Conservation (phyloP, 1,140 invertebrate genomes). For the Eufriesea mexicana region DNA sequence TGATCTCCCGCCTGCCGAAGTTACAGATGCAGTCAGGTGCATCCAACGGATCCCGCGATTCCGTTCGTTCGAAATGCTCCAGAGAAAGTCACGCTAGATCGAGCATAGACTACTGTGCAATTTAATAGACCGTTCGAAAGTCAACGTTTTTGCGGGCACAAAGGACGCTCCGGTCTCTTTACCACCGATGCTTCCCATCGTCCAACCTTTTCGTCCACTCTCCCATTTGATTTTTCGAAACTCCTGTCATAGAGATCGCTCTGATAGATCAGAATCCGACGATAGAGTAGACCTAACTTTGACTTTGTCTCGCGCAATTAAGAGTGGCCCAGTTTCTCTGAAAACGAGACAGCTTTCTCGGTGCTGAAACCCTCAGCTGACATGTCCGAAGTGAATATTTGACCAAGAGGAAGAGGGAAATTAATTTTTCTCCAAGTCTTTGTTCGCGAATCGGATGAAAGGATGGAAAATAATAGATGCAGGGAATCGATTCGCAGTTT, state of each 20-base stretch:
- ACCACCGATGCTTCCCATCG: neutral
- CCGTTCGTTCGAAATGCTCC: constrained; percentile 57
- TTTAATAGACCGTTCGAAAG: constrained; percentile 46
- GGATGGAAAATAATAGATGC: too few relatives aligned
- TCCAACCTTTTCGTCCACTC: neutral
- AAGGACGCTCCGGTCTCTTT: constrained; percentile 13
- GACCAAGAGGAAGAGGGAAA: too few relatives aligned
- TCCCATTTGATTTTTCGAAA: neutral
- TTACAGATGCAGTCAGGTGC: constrained; percentile 56
- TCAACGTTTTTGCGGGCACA: constrained; percentile 28
- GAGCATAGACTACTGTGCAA: constrained; percentile 37
- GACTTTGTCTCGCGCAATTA: neutral
- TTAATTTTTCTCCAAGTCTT: too few relatives aligned
- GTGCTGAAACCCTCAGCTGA: neutral
- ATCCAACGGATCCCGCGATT: constrained; percentile 54
- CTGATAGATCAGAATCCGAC: neutral
- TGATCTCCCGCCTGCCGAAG: constrained; percentile 14
- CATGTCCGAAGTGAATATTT: too few relatives aligned
- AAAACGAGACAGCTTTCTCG: neutral
- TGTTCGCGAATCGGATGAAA: too few relatives aligned
- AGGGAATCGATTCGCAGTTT: too few relatives aligned
- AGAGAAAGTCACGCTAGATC: constrained; percentile 65
- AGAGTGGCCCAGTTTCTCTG: constrained; percentile 9
- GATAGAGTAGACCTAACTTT: too few relatives aligned
- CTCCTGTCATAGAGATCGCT: neutral